phyloP scores from a whole-genome alignment of 2,113 vertebrate species.

The Sinosuthora webbiana region DNA sequence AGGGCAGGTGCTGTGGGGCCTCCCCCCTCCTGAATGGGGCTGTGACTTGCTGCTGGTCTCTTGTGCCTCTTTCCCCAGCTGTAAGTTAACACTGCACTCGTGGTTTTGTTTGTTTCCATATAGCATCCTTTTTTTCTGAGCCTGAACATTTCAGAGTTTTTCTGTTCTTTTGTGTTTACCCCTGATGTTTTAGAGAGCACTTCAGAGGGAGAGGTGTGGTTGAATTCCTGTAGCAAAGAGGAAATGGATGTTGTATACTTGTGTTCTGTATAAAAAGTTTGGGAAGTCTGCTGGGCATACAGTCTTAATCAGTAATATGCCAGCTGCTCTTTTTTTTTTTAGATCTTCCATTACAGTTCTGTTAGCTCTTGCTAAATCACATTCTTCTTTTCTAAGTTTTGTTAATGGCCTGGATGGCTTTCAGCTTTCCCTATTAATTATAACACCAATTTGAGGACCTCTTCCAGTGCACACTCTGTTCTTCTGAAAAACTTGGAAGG shows the following conservation, averaged over 20 bases:
- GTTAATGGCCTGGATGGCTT: not conserved
- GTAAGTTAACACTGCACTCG: rapidly evolving
- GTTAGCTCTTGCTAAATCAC: not conserved
- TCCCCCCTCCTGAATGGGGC: not conserved
- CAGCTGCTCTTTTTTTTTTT: not conserved
- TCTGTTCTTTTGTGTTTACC: not conserved
- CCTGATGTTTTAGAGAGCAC: not conserved
- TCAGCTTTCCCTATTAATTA: not conserved
- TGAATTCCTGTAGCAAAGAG: not conserved
- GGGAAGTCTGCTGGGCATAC: not conserved
- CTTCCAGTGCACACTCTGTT: not conserved
- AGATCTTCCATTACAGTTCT: not conserved
- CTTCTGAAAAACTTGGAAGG: not conserved
- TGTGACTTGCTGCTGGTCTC: not conserved
- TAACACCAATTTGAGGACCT: not conserved
- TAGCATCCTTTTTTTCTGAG: not conserved
- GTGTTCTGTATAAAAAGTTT: not conserved
- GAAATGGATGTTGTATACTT: not conserved
- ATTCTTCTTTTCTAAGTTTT: not conserved
- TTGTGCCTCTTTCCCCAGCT: not conserved
- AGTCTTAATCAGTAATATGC: not conserved
- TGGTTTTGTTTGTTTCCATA: not conserved
- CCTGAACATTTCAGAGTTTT: not conserved
- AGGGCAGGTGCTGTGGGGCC: not conserved
- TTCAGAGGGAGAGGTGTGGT: not conserved